Percentiles rank a stretch among this genome's conserved stretches.
Conservation (phyloP, 2,888 invertebrate species). For the Phyllotreta cruciferae region DNA sequence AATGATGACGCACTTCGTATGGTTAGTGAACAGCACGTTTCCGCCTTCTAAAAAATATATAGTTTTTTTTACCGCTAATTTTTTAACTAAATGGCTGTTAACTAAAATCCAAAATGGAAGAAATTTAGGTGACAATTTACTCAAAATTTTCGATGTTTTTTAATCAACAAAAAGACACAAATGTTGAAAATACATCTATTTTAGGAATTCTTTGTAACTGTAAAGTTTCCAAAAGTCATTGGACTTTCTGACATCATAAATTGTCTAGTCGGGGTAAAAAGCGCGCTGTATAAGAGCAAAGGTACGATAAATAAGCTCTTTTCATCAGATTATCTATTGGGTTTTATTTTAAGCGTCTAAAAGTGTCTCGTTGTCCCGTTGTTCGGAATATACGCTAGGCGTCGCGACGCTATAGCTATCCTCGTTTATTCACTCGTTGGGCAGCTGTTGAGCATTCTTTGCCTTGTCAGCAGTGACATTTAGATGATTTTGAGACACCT, state of each 20-base stretch:
- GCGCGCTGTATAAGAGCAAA: conserved; percentile 11
- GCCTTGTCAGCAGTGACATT: conserved; percentile 51
- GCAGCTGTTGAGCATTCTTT: conserved; percentile 53
- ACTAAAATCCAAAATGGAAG: no score
- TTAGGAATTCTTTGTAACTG: conserved; percentile 6
- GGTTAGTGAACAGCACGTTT: conserved; percentile 25
- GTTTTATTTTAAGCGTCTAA: conserved; percentile 38
- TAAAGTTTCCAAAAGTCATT: conserved; percentile 3
- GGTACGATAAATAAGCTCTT: conserved; percentile 30
- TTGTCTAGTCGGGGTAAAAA: conserved; percentile 2
- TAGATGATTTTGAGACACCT: conserved; percentile 50
- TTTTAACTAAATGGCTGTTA: no score
- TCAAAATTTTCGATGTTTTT: not conserved
- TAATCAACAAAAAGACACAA: not conserved
- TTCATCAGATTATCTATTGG: conserved; percentile 33
- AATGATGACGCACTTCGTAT: conserved; percentile 48
- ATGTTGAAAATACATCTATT: not conserved
- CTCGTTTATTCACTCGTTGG: conserved; percentile 42
- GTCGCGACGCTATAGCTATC: conserved; percentile 32
- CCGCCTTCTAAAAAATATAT: conserved; percentile 20
- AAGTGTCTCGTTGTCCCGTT: conserved; percentile 35
- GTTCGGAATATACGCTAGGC: conserved; percentile 13
- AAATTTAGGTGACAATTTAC: no score
- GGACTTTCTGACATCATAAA: conserved; percentile 2
- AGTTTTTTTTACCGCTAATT: not conserved